Conservation (phyloP, 2,888 invertebrate genomes). For the Callyntrura sp. region DNA sequence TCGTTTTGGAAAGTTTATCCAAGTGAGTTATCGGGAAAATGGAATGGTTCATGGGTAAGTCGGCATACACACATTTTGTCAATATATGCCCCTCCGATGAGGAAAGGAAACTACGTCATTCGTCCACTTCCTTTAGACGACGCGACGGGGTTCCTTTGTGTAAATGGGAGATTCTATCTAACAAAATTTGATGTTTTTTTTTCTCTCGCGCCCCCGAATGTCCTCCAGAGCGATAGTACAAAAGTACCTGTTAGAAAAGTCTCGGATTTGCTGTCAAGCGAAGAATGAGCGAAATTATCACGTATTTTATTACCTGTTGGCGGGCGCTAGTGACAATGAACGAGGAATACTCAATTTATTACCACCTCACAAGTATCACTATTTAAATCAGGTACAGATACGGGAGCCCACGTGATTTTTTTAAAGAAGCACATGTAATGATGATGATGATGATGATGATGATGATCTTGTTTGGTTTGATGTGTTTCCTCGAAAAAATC, state of each 20-base stretch:
- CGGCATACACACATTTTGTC: too few relatives aligned
- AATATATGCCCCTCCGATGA: too few relatives aligned
- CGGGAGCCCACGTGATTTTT: background rate
- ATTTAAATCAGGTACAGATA: constrained; percentile 90
- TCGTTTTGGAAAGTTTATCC: constrained; percentile 98
- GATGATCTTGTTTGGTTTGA: background rate
- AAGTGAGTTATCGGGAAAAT: constrained; percentile 99
- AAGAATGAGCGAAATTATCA: constrained; percentile 98
- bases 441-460: background rate
- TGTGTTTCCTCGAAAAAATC: constrained; percentile 46
- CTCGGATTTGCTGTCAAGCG: constrained; percentile 97
- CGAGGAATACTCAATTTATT: constrained; percentile 93
- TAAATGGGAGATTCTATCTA: too few relatives aligned
- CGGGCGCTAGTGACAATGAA: constrained; percentile 95
- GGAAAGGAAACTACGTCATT: constrained; percentile 25
- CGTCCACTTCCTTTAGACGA: background rate
- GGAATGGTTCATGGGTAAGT: constrained; percentile 97
- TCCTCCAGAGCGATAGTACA: constrained; percentile 94
- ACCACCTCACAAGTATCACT: constrained; percentile 95
- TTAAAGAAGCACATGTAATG: background rate
- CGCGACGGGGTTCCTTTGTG: too few relatives aligned
- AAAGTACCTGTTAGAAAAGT: constrained; percentile 98
- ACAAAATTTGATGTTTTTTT: too few relatives aligned
- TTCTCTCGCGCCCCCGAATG: too few relatives aligned
- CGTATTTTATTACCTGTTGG: constrained; percentile 97